phyloP scores from a whole-genome alignment of 2,797 vertebrate species.

The Gallinago solitaria region DNA sequence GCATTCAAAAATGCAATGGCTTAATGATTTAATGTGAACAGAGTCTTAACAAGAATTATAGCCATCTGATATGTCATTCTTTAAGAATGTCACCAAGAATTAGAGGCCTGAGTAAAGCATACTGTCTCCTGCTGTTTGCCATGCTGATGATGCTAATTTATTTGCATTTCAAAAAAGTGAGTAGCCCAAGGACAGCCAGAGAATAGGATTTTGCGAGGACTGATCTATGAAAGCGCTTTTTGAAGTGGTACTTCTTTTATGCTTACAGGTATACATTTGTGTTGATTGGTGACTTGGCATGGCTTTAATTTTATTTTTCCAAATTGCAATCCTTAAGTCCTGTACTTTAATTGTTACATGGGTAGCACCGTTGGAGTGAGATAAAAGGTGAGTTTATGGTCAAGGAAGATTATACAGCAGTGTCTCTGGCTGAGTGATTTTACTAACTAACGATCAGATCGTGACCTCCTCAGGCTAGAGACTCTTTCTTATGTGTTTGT shows the following conservation, averaged over 20 bases:
- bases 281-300: neutral
- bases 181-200: neutral
- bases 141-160: neutral
- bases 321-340: neutral
- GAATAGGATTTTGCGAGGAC: neutral
- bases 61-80: neutral
- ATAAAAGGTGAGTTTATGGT: neutral
- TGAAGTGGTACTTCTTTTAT: neutral
- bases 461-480: neutral
- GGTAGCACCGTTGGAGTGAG: neutral
- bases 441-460: neutral
- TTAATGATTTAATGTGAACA: neutral
- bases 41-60: neutral
- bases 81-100: neutral
- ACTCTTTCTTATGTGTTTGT: neutral
- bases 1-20: neutral
- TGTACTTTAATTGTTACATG: neutral
- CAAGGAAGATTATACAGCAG: neutral
- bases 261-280: neutral
- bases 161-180: neutral
- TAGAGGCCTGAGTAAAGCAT: neutral
- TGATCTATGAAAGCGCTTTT: neutral
- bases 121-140: neutral
- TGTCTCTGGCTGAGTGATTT: slow-evolving; percentile 16
- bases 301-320: neutral